These are phyloP conservation scores for Patagioenas fasciata DNA, from an alignment of 2,113 vertebrate species.

Conservation along the genomic window DNA sequence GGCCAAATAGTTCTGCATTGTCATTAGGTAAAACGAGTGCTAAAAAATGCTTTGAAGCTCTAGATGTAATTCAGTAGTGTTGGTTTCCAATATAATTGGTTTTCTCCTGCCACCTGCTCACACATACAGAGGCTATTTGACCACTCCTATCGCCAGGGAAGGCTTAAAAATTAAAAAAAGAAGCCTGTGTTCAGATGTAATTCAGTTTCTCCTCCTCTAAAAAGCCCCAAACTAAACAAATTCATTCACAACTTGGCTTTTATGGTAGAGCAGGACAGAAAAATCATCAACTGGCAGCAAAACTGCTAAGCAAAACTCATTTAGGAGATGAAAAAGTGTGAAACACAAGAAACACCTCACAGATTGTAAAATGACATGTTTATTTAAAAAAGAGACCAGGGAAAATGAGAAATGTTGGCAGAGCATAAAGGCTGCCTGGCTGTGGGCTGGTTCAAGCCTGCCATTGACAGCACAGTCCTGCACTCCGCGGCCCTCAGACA, in stretches of 20 bases:
- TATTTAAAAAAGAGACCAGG: neutral
- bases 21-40: neutral
- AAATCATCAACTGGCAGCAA: slow-evolving; percentile 34
- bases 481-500: neutral
- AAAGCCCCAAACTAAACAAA: neutral
- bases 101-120: neutral
- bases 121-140: neutral
- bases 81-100: neutral
- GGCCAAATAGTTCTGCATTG: neutral
- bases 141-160: neutral
- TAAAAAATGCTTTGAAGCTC: slow-evolving; percentile 1
- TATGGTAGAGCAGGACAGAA: neutral
- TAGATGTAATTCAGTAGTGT: neutral
- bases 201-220: neutral
- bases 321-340: slow-evolving; percentile 11
- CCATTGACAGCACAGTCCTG: neutral
- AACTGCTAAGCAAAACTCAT: slow-evolving; percentile 44
- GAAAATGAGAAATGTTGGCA: neutral
- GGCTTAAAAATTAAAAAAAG: neutral
- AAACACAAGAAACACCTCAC: slow-evolving; percentile 20
- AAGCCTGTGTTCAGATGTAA: neutral
- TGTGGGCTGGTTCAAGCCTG: neutral
- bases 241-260: slow-evolving; percentile 21
- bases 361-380: slow-evolving; percentile 27
- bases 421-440: neutral